Conservation (phyloP, 1,140 invertebrate genomes). For the Belonocnema kinseyi region DNA sequence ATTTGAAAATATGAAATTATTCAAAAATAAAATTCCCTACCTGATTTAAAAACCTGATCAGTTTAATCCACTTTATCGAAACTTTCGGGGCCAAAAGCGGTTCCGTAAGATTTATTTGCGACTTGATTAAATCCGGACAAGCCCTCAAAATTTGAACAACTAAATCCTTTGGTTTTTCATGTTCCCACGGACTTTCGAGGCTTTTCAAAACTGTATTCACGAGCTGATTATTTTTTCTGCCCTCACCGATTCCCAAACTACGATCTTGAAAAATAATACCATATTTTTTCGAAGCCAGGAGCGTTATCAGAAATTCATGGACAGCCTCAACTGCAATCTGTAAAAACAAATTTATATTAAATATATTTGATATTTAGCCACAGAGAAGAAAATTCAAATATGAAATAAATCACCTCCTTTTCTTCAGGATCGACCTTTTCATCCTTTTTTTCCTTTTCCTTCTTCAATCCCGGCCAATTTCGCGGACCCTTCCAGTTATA, state of each 20-base stretch:
- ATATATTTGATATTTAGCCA: slow-evolving; percentile 37
- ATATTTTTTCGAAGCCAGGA: slow-evolving; percentile 83
- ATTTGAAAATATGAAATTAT: neutral
- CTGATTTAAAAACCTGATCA: slow-evolving; percentile 76
- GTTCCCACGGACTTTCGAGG: slow-evolving; percentile 81
- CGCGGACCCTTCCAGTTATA: slow-evolving; percentile 86
- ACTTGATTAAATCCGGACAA: slow-evolving; percentile 84
- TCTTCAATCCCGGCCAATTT: slow-evolving; percentile 67
- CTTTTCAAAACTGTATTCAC: slow-evolving; percentile 80
- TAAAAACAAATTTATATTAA: slow-evolving; percentile 36
- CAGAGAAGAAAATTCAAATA: slow-evolving; percentile 22
- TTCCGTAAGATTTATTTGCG: slow-evolving; percentile 78
- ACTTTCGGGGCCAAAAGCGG: slow-evolving; percentile 78
- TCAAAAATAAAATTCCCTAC: slow-evolving; percentile 53
- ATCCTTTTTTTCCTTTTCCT: slow-evolving; percentile 52
- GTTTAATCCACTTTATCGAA: slow-evolving; percentile 77
- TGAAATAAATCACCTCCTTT: slow-evolving; percentile 71
- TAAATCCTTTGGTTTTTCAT: slow-evolving; percentile 79
- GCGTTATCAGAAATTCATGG: slow-evolving; percentile 80
- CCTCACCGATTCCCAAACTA: slow-evolving; percentile 75
- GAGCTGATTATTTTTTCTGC: slow-evolving; percentile 79
- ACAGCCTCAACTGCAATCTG: slow-evolving; percentile 76
- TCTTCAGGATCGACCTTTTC: slow-evolving; percentile 69
- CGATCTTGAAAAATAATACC: slow-evolving; percentile 82
- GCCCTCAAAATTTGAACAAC: slow-evolving; percentile 80